Evolutionary conservation across 2,888 invertebrate species (phyloP).

Genomic region (Cephalotes varians): DNA sequence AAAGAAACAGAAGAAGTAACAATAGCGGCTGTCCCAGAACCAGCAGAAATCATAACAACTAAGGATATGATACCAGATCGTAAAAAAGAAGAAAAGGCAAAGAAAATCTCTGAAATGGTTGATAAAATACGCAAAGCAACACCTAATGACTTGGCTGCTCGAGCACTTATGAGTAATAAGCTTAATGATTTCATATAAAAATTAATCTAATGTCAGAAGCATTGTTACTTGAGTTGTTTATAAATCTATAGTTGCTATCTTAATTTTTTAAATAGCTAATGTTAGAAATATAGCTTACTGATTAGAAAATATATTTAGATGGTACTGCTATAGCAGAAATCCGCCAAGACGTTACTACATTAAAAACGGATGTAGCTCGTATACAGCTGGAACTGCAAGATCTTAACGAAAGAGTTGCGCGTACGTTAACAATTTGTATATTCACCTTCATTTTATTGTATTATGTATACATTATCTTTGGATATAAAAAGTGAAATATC

Average conservation of each 20-base stretch:
- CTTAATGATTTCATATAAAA: not conserved
- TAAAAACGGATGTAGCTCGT: constrained; percentile 67
- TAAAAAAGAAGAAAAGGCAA: not conserved
- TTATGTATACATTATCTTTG: not conserved
- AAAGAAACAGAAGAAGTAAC: too few species aligned
- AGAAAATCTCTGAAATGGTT: not conserved
- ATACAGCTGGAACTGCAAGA: constrained; percentile 64
- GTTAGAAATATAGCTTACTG: constrained; percentile 1
- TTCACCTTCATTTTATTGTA: not conserved
- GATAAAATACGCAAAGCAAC: not conserved
- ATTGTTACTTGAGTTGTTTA: not conserved
- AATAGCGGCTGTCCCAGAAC: not conserved
- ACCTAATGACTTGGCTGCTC: not conserved
- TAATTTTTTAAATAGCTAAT: not conserved
- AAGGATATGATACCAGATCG: not conserved
- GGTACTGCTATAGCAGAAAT: constrained; percentile 69
- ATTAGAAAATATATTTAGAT: constrained; percentile 43
- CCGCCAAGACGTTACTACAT: constrained; percentile 57
- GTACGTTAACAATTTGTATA: constrained; percentile 12
- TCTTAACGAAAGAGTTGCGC: constrained; percentile 56
- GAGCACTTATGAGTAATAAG: not conserved
- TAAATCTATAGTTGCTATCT: not conserved
- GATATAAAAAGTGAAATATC: not conserved
- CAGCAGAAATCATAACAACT: not conserved
- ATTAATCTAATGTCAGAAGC: not conserved